Base-by-base conservation (phyloP, 1,140 invertebrate genomes). In the Nylanderia fulva region DNA sequence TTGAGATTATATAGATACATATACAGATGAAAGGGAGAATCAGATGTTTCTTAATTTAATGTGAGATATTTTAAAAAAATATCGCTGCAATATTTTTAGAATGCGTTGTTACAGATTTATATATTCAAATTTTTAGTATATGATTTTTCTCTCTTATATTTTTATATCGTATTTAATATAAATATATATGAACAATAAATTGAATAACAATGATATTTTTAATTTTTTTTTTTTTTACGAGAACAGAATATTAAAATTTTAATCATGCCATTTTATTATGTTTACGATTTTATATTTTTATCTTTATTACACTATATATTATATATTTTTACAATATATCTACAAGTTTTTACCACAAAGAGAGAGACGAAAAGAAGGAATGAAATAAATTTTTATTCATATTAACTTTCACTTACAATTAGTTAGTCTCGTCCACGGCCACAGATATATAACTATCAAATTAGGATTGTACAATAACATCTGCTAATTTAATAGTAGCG, bases 401-500 rank as follows among this genome's bases (percentile, higher is more conserved):
- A 58, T 69, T 80, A 29, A 56, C 24, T 80, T 80, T 80, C 24
- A 42, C 24, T 80, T 48, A n/a, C n/a, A n/a, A n/a, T n/a, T n/a
- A n/a, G n/a, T 48, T 4, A 71, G 64, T n/a, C 71, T 39, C 33
- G 2, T 45, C 18, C 24, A 36, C n/a, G 36, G 13, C 18, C 36
- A 56, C 27, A n/a, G 11, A 60, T 18, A 21, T 69, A 18, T 80
- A 29, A 69, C 69, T 69, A 80, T 80, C 24, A 27, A 69, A 56
- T 80, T 56, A 80, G 42, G 29, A n/a, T 29, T 66, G 29, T 64
- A 85, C 61, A 88, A 80, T 82, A 88, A 85, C 69, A 69, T 36
- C 18, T 42, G 21, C 60, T 88, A 86, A 84, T 86, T 86, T 89
- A 89, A 86, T 84, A 84, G 52, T 36, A 48, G 52, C 56, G 11